Percentiles rank a stretch among this genome's conserved stretches.
Conservation (phyloP, 1,140 invertebrate species). For the Stegodyphus mimosarum region DNA sequence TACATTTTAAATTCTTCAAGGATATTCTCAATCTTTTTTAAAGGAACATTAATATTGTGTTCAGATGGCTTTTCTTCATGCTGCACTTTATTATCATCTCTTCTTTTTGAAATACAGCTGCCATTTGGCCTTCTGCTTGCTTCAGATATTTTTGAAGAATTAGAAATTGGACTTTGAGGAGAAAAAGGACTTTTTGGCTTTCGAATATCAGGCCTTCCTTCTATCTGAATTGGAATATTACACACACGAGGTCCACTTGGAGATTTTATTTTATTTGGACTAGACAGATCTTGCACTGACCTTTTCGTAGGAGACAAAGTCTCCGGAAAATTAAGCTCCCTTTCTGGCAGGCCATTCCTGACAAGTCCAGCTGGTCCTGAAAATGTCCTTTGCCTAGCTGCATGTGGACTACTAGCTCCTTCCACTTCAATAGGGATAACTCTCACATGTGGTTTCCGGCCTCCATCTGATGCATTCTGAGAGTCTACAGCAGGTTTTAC, state of each 20-base stretch:
- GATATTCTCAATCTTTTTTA: conserved; percentile 82
- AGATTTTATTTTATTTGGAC: background rate
- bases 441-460: conserved; percentile 28
- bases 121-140: conserved; percentile 12
- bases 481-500: background rate
- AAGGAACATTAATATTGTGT: conserved; percentile 32
- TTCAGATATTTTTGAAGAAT: background rate
- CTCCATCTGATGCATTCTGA: background rate
- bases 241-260: conserved; percentile 11
- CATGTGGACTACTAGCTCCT: background rate
- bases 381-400: conserved; percentile 1
- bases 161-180: background rate
- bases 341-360: background rate
- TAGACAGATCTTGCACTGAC: background rate
- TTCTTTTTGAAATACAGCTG: background rate
- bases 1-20: conserved; percentile 83
- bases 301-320: background rate
- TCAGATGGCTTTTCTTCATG: conserved; percentile 1
- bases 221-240: conserved; percentile 48
- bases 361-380: background rate
- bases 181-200: background rate
- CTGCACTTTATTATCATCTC: background rate
- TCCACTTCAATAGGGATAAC: conserved; percentile 47
- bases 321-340: background rate
- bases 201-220: background rate